These are phyloP conservation scores for Centropristis striata DNA, from an alignment of 2,113 vertebrate genomes.

Conservation along the genomic window DNA sequence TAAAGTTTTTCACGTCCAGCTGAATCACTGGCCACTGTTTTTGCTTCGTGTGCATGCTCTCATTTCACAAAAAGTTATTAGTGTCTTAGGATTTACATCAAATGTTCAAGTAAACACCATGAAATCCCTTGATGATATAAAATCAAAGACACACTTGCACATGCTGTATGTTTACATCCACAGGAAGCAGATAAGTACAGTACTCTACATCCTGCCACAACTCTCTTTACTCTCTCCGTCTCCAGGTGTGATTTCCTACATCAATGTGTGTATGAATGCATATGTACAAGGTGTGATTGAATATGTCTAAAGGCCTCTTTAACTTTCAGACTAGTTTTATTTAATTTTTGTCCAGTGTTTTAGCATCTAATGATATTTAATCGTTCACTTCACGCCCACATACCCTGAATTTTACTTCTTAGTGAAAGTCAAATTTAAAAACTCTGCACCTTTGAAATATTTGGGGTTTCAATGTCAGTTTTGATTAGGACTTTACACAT, in stretches of 20 bases:
- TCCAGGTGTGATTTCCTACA: conserved; percentile 51
- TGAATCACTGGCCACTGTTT: neutral
- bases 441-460: too few species aligned
- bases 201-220: conserved; percentile 67
- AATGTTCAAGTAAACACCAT: conserved; percentile 21
- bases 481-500: neutral
- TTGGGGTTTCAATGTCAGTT: neutral
- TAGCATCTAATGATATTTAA: too few species aligned
- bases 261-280: neutral
- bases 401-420: too few species aligned
- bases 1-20: too few species aligned
- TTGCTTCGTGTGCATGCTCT: neutral
- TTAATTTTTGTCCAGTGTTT: too few species aligned
- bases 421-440: too few species aligned
- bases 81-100: conserved; percentile 32
- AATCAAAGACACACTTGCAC: conserved; percentile 48
- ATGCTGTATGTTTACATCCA: conserved; percentile 59
- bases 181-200: conserved; percentile 73
- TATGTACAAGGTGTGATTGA: neutral
- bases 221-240: conserved; percentile 28
- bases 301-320: too few species aligned
- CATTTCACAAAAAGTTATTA: conserved; percentile 3
- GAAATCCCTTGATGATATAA: conserved; percentile 17
- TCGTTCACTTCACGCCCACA: too few species aligned
- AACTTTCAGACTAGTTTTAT: too few species aligned